phyloP scores from a whole-genome alignment of 2,113 vertebrate genomes.

The Aramus guarauna region DNA sequence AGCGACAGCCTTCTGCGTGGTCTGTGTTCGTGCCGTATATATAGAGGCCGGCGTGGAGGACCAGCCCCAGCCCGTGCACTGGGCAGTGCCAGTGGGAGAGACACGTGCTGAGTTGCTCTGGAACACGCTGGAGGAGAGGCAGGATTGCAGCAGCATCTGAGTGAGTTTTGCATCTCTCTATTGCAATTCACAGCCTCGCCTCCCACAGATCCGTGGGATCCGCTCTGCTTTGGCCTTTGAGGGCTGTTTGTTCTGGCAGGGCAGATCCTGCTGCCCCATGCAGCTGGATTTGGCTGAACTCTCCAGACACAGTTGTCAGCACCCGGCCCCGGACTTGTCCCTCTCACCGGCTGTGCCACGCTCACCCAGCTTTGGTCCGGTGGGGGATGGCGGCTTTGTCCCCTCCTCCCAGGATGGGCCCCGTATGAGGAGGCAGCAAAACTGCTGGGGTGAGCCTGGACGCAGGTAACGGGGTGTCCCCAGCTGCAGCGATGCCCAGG shows the following conservation, averaged over 20 bases:
- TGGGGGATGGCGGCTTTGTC: fast-evolving
- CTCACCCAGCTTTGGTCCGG: fast-evolving
- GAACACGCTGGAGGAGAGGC: fast-evolving
- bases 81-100: background rate
- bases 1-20: fast-evolving
- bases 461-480: background rate
- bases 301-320: fast-evolving
- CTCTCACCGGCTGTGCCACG: background rate
- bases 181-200: fast-evolving
- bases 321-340: fast-evolving
- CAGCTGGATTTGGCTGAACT: background rate
- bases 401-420: fast-evolving
- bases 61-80: background rate
- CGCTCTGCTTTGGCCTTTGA: background rate
- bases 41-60: background rate
- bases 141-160: background rate
- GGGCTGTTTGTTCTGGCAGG: too few relatives aligned
- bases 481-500: background rate
- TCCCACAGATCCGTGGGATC: fast-evolving
- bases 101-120: background rate
- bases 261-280: fast-evolving
- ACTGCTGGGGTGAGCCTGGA: background rate
- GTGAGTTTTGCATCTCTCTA: fast-evolving
- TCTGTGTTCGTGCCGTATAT: fast-evolving
- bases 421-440: background rate